A percentile compares a stretch with the other conserved stretches of the same genome.
These are phyloP conservation scores for Rhinatrema bivittatum DNA, from an alignment of 2,797 vertebrate genomes.

Conservation along the genomic window DNA sequence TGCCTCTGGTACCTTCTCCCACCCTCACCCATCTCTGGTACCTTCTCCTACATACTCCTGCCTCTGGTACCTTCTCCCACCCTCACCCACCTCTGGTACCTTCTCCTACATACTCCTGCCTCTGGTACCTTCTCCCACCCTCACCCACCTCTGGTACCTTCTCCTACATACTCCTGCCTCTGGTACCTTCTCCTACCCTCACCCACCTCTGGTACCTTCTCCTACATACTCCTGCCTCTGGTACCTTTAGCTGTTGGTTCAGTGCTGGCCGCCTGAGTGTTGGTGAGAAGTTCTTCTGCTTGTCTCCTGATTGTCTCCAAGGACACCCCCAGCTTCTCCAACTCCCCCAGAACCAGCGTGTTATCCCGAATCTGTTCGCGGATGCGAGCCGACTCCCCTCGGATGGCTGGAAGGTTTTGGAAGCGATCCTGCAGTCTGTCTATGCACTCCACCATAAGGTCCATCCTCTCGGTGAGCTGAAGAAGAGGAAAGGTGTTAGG, in stretches of 20 bases:
- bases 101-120: no score
- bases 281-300: slow-evolving; percentile 56
- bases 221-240: rapidly evolving
- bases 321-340: slow-evolving; percentile 62
- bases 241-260: not conserved
- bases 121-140: no score
- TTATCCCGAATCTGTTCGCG: slow-evolving; percentile 75
- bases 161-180: no score
- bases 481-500: not conserved
- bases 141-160: no score
- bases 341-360: slow-evolving; percentile 55
- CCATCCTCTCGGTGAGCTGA: slow-evolving; percentile 72
- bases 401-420: slow-evolving; percentile 44
- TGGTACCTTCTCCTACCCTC: no score
- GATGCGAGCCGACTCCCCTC: slow-evolving; percentile 56
- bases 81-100: no score
- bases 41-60: no score
- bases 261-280: slow-evolving; percentile 33
- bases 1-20: no score
- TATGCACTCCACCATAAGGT: slow-evolving; percentile 62
- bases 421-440: slow-evolving; percentile 57
- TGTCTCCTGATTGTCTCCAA: slow-evolving; percentile 50
- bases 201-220: rapidly evolving
- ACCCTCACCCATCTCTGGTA: no score
- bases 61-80: no score